Percentiles rank a stretch among this genome's conserved stretches.
Evolutionary conservation across 2,888 invertebrate genomes (phyloP).

Genomic region (Perdita meconis): DNA sequence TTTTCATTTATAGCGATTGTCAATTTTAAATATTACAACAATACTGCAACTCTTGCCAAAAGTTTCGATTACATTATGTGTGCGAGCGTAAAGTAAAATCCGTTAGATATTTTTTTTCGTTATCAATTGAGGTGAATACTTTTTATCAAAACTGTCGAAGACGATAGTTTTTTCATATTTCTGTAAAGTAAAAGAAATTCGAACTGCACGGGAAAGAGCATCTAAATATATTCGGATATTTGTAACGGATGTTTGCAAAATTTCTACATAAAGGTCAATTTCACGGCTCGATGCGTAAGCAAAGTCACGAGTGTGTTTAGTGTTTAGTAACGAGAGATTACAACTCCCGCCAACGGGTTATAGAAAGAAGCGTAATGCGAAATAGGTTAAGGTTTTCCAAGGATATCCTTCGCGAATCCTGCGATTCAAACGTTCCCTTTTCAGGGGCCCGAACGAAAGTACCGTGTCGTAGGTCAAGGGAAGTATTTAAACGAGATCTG

Average conservation of each 20-base stretch:
- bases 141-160: background rate
- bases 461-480: background rate
- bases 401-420: background rate
- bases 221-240: slow-evolving; percentile 11
- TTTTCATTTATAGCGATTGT: slow-evolving; percentile 37
- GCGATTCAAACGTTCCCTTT: background rate
- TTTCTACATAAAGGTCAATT: slow-evolving; percentile 56
- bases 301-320: slow-evolving; percentile 51
- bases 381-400: slow-evolving; percentile 61
- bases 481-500: background rate
- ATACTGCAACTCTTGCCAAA: slow-evolving; percentile 18
- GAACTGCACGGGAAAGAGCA: background rate
- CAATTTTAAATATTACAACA: slow-evolving; percentile 26
- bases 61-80: slow-evolving; percentile 1
- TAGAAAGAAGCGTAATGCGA: slow-evolving; percentile 29
- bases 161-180: background rate
- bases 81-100: background rate
- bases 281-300: slow-evolving; percentile 41
- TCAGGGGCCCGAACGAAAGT: background rate
- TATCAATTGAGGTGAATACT: background rate
- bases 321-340: slow-evolving; percentile 50
- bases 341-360: slow-evolving; percentile 46
- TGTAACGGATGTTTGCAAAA: slow-evolving; percentile 36
- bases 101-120: slow-evolving; percentile 2
- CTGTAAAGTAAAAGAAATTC: background rate